Base-by-base conservation (phyloP, 1,140 invertebrate species). In the Drosophila lini region DNA sequence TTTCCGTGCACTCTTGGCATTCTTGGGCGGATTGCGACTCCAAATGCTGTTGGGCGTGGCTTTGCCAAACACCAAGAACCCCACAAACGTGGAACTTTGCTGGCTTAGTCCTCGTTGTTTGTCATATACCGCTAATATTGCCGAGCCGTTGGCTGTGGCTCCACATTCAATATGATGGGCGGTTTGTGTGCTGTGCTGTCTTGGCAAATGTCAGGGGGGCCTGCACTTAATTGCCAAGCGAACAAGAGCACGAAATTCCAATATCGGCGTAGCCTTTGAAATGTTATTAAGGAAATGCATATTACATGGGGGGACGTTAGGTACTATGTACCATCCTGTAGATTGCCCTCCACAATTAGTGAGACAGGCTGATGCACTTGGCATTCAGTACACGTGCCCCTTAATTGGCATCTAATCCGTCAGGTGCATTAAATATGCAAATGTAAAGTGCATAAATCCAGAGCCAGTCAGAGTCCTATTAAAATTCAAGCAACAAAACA, bases 111-210 rank as follows among this genome's bases (percentile, higher is more conserved):
- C 55, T 31, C 53, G 61, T 53, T 80, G 83, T 88, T 83, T 88
- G 80, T 80, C 71, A 83, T 83, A 83, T 68, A 89, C 84, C 84
- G 64, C 83, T 78, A 83, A 88, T 88, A 88, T 78, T 74, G 50
- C 83, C 70, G 62, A 76, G 80, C 68, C 64, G 53, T 48, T 67
- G 57, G 76, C 65, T 76, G 75, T 45, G 74, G 62, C 81, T 77
- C 64, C 65, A 56, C 74, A 85, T 59, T 52, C 62, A 67, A 67
- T 75, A 70, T 58, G 22, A 70, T 62, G 28, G 45, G 57, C 62
- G 34, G 7, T 4, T 41, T 16, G 36, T 28, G 34, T 42, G 11
- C 34, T 53, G 40, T 16, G 38, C 45, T 48, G 34, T 62, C 45
- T 40, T 16, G 62, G 78, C 56, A 64, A 82, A 79, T 69, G 82